phyloP scores from a whole-genome alignment of 2,113 vertebrate genomes.

The Gobio gobio region DNA sequence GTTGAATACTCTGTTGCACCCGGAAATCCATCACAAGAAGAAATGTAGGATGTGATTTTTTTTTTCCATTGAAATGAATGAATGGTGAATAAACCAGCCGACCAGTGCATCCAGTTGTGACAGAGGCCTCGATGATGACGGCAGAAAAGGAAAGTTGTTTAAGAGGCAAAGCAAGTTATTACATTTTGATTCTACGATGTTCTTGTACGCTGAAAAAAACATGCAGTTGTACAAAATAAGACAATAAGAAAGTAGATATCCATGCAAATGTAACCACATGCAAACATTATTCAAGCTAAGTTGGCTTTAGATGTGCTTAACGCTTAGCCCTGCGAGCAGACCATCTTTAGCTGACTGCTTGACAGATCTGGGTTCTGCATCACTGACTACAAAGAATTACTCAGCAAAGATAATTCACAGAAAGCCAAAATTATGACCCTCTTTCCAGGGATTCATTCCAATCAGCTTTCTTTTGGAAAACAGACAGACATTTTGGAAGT shows the following conservation, averaged over 20 bases:
- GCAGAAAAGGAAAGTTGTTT: neutral
- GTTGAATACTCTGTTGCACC: neutral
- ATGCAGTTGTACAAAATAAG: neutral
- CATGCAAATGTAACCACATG: neutral
- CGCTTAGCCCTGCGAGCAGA: conserved; percentile 15
- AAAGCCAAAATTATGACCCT: conserved; percentile 7
- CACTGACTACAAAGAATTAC: conserved; percentile 37
- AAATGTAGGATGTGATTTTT: neutral
- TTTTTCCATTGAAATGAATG: neutral
- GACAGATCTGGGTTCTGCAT: conserved; percentile 50
- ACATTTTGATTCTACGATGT: neutral
- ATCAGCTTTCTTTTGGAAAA: neutral
- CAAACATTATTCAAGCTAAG: conserved; percentile 31
- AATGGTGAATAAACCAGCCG: neutral
- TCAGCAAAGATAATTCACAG: conserved; percentile 44
- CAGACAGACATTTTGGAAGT: conserved; percentile 4
- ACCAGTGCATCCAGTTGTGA: neutral
- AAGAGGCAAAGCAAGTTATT: neutral
- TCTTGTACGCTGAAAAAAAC: neutral
- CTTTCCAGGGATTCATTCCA: conserved; percentile 4
- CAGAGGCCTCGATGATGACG: neutral
- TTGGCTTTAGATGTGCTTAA: conserved; percentile 48
- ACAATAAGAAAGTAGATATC: neutral
- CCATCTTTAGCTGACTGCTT: conserved; percentile 23
- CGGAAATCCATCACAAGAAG: neutral